Base-by-base conservation (phyloP, 2,888 invertebrate species). In the Oscheius sp. region DNA sequence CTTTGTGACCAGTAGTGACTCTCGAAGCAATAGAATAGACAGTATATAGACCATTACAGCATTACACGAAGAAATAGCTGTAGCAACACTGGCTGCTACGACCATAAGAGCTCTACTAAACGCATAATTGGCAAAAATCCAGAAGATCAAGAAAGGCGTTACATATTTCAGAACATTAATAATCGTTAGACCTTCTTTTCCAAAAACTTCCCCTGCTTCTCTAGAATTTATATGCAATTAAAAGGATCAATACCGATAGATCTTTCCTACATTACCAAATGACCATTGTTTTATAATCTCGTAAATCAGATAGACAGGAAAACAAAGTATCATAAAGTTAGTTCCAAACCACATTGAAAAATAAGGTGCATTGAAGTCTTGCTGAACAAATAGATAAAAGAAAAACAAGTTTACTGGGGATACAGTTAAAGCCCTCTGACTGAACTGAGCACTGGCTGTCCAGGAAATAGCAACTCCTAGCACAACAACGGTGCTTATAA, bases 1-100 rank as follows among this genome's bases (percentile, higher is more conserved):
- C 79, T 86, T 82, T 41, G 82, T 77, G 3, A 82, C 78, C 9
- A 85, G 78, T 68, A 87, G 86, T 54, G 76, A 78, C 57, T 87
- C 86, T 61, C 84, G 83, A n/a, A 88, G 77, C 6, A 88, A 69
- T 30, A 87, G 80, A 82, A 87, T 86, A 1, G 86, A 83, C 51
- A 88, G 65, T 67, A 88, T 78, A 71, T 87, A 87, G 22, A 87
- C 86, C 64, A 87, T 86, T 38, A 86, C 87, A 30, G 86, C 83
- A 75, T 87, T 87, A 67, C 86, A 86, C 28, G 86, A 84, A 64
- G 86, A 86, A 47, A 88, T 81, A 0, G 87, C 85, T 1, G 86
- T 83, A 24, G 86, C 86, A 54, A 87, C 87, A 33, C 85, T 79
- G 20, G 86, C 71, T 28, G 68, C 67, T 14, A 77, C 68, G 20